Conservation (phyloP, 2,113 vertebrate species). For the Oncorhynchus tshawytscha region DNA sequence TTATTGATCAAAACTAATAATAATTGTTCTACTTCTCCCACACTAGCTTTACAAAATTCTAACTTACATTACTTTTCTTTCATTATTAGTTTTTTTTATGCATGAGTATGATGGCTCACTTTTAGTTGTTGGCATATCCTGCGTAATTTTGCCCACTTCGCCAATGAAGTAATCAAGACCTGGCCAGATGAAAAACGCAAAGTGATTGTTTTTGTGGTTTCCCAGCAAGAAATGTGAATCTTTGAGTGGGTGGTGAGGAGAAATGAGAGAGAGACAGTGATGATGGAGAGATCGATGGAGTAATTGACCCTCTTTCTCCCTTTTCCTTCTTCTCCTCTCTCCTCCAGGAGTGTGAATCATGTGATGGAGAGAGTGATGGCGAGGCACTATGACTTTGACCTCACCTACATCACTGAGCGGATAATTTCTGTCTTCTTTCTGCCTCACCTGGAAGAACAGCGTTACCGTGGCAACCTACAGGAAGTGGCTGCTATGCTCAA, state of each 20-base stretch:
- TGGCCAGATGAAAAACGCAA: too few relatives aligned
- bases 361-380: conserved; percentile 88
- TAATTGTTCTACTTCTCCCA: too few relatives aligned
- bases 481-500: conserved; percentile 88
- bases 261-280: background rate
- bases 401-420: conserved; percentile 91
- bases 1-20: too few relatives aligned
- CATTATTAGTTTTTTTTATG: too few relatives aligned
- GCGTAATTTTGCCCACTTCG: too few relatives aligned
- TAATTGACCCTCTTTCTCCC: background rate
- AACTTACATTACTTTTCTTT: too few relatives aligned
- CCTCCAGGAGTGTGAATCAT: conserved; percentile 76
- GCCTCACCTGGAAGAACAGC: conserved; percentile 78
- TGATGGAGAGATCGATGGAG: background rate
- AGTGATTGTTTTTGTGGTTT: too few relatives aligned
- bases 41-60: too few relatives aligned
- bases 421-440: conserved; percentile 89
- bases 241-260: background rate
- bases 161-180: too few relatives aligned
- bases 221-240: too few relatives aligned
- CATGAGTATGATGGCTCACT: too few relatives aligned
- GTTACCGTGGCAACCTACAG: conserved; percentile 79
- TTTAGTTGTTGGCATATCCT: too few relatives aligned
- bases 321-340: background rate
- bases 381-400: conserved; percentile 83